Base-by-base conservation (phyloP, 1,140 invertebrate species). In the Druon quercuslanigerum region DNA sequence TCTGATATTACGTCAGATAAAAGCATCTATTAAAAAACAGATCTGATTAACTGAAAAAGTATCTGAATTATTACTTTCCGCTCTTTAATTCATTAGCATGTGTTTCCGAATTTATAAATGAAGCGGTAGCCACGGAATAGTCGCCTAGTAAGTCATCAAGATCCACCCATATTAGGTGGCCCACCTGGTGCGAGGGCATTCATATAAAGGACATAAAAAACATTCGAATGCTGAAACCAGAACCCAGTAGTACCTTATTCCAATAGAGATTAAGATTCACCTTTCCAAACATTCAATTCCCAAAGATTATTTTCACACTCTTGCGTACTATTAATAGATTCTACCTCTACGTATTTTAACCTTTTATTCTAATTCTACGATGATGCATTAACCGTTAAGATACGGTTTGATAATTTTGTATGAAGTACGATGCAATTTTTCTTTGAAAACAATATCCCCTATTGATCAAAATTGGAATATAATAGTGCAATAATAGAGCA, bases 141-240 rank as follows among this genome's bases (percentile, higher is more conserved):
- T 66, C 33, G 4, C 16, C 8, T 66, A 66, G 60, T 66, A 66
- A 66, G 60, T 66, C 60, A 66, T 66, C 60, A 66, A 66, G 60
- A n/a, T n/a, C 60, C 60, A 66, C 25, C 60, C 60, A 66, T 66
- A 66, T 66, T 40, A 66, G 40, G 33, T 33, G 25, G 60, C 60
- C 33, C 60, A 33, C 60, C 60, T 25, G 60, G 16, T 66, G 60
- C 60, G 60, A 40, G 16, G 60, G 60, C 46, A 66, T 66, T 66
- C 60, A 33, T 66, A 40, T 66, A 66, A 66, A 66, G 40, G 60
- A 66, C 12, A 5, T 40, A 40, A 66, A 40, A 66, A 66, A 66
- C 6, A 66, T 40, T 66, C 60, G 6, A 66, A 66, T 14, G 40
- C 40, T 46, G 9, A 46, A 46, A 46, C 25, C 14, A 60, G 14